Evolutionary conservation across 2,797 vertebrate species (phyloP).

Genomic region (Agapornis canus): DNA sequence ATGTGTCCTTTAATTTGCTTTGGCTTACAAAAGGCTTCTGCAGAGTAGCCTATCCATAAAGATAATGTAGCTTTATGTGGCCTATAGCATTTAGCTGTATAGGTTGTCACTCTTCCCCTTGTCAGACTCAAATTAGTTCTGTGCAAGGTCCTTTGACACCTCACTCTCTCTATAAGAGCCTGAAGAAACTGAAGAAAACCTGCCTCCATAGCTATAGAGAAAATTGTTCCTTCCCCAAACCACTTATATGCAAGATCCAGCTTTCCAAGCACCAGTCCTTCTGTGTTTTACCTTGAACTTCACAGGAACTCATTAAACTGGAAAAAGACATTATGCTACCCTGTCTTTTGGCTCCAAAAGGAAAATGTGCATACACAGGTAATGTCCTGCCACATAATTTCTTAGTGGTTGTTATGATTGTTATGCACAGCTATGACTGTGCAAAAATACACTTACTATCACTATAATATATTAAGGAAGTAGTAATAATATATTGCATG

Average conservation of each 20-base stretch:
- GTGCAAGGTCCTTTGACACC: not conserved
- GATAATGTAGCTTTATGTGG: not conserved
- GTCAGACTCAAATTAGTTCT: not conserved
- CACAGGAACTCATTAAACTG: not conserved
- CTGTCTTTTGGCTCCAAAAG: not conserved
- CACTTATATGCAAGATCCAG: not conserved
- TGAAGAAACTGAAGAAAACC: not conserved
- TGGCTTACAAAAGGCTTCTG: not conserved
- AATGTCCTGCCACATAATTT: not conserved
- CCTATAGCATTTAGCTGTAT: not conserved
- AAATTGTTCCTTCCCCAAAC: not conserved
- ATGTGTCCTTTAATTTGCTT: not conserved
- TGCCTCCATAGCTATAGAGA: not conserved
- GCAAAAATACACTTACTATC: slow-evolving; percentile 16
- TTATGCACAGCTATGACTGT: not conserved
- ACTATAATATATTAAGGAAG: not conserved
- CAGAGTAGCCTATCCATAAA: not conserved
- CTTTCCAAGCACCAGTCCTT: not conserved
- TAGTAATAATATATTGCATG: not conserved
- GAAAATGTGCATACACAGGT: not conserved
- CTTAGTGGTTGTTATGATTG: not conserved
- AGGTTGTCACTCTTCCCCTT: not conserved
- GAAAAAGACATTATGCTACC: not conserved
- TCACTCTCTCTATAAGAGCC: accelerated
- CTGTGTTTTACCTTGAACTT: slow-evolving; percentile 10